phyloP scores from a whole-genome alignment of 1,140 invertebrate genomes.

The Pantala flavescens region DNA sequence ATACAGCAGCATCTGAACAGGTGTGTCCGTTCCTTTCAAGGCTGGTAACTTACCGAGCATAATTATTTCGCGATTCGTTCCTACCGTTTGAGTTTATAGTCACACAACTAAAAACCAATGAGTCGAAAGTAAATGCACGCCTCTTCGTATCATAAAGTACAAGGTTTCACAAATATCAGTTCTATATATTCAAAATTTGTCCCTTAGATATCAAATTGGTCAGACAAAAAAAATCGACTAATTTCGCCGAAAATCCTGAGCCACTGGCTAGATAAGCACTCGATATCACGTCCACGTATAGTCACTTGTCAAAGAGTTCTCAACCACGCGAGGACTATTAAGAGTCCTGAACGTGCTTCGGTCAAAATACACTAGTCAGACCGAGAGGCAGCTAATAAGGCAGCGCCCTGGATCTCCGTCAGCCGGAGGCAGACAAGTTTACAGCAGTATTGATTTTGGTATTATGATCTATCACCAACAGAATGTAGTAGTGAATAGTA shows the following conservation, averaged over 20 bases:
- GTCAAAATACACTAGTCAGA: not conserved
- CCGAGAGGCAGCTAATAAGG: not conserved
- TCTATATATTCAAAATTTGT: no score
- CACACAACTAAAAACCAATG: no score
- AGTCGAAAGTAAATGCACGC: no score
- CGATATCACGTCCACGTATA: not conserved
- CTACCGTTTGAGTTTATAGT: no score
- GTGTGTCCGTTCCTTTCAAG: not conserved
- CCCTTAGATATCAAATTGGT: no score
- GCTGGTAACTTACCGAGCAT: not conserved
- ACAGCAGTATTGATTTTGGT: constrained; percentile 9
- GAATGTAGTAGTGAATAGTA: constrained; percentile 10
- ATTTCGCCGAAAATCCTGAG: not conserved
- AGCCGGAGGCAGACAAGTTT: not conserved
- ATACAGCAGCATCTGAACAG: not conserved
- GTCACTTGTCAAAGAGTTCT: not conserved
- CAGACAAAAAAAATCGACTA: no score
- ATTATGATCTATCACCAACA: constrained; percentile 10
- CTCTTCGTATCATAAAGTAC: no score
- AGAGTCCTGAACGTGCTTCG: not conserved
- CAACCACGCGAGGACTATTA: not conserved
- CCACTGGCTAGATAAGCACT: not conserved
- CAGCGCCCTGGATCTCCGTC: not conserved
- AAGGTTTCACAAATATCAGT: no score
- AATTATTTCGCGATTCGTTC: no score